Conservation (phyloP, 2,888 invertebrate genomes). For the Caenorhabditis becei region DNA sequence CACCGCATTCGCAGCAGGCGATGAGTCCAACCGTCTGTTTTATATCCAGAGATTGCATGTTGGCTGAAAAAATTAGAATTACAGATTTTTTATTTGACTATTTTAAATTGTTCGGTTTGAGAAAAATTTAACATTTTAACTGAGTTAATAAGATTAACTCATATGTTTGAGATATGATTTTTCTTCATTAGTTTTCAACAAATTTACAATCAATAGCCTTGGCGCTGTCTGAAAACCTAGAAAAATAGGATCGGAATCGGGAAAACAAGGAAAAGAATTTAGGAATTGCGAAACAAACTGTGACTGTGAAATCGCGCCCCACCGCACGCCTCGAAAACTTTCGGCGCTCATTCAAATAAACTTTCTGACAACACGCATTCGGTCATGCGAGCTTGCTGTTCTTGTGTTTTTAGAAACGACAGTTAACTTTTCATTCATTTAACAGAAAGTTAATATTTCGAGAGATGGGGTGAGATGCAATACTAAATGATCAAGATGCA, state of each 20-base stretch:
- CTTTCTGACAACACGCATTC: no score
- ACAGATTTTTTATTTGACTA: no score
- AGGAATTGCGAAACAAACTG: slow-evolving; percentile 22
- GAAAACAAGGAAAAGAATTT: slow-evolving; percentile 3
- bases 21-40: slow-evolving; percentile 72
- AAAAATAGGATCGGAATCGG: no score
- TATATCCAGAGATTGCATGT: slow-evolving; percentile 58
- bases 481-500: slow-evolving; percentile 13
- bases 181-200: no score
- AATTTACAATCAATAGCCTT: no score
- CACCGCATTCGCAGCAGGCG: slow-evolving; percentile 94
- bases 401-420: no score
- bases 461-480: slow-evolving; percentile 37
- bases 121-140: no score
- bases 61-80: slow-evolving; percentile 14
- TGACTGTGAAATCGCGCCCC: background rate
- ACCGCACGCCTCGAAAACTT: background rate
- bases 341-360: slow-evolving; percentile 5
- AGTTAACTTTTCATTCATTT: slow-evolving; percentile 46
- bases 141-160: no score
- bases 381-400: no score
- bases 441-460: slow-evolving; percentile 23
- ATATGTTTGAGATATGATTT: no score
- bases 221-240: background rate
- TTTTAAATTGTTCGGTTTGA: no score